phyloP scores from a whole-genome alignment of 2,797 vertebrate species.

The Galaxias olidus region DNA sequence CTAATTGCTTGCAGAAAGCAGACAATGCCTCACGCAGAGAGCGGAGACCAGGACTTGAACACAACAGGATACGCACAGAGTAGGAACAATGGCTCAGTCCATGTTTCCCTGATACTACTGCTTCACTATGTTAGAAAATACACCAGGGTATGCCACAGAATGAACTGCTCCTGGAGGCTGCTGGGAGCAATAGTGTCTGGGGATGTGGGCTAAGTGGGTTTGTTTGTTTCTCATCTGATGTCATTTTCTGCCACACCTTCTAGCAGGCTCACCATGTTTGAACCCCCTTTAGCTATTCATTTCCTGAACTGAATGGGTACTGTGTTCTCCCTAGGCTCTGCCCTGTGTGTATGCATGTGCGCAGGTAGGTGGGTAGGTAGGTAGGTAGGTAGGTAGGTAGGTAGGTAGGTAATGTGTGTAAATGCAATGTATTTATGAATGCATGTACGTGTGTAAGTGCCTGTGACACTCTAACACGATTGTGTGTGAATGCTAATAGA shows the following conservation, averaged over 20 bases:
- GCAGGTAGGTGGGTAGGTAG: constrained; percentile 3
- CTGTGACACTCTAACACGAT: neutral
- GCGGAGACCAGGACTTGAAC: neutral
- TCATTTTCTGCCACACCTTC: constrained; percentile 33
- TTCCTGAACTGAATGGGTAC: too few relatives aligned
- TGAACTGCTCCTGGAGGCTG: neutral
- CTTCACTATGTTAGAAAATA: neutral
- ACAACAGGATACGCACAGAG: neutral
- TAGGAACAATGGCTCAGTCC: neutral
- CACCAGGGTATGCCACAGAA: neutral
- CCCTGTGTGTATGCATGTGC: constrained; percentile 11
- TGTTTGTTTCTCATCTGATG: constrained; percentile 35
- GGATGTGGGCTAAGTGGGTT: constrained; percentile 9
- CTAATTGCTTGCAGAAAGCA: constrained; percentile 15
- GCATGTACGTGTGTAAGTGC: neutral
- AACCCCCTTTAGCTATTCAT: neutral
- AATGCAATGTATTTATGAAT: neutral
- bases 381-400: neutral
- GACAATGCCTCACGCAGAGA: neutral
- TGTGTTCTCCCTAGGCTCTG: too few relatives aligned
- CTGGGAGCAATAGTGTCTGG: constrained; percentile 8
- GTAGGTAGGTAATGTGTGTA: neutral
- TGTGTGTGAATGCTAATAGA: constrained; percentile 22
- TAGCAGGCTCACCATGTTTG: constrained; percentile 8
- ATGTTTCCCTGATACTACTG: neutral